Base-by-base conservation (phyloP, 2,113 vertebrate genomes). In the Lethenteron reissneri region DNA sequence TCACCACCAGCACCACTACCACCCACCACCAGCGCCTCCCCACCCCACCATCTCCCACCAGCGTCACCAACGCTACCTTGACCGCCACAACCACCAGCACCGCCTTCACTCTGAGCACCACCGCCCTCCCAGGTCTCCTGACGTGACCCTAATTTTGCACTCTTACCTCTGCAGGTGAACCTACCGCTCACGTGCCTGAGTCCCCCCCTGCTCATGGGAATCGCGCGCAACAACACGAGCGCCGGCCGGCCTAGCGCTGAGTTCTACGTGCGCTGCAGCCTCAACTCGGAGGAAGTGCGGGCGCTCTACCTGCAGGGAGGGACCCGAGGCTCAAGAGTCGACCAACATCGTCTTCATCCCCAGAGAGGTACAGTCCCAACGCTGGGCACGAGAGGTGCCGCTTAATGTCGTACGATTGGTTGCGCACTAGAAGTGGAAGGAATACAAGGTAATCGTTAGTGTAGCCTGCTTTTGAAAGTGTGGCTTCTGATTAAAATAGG, bases 191-290 rank as follows among this genome's bases (percentile, higher is more conserved):
- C 73, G 8, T 81, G 75, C 69, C 81, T 94, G 3, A 83, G 83
- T 25, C 76, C 79, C 10, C 87, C 89, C 0, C 3, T 84, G 70
- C 79, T 94, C 14, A 76, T 94, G 79, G 89, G 89, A 15, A 79
- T 94, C 0, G 88, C 85, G 10, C 75, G 87, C 41, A 94, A 94
- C 58, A 82, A 90, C 81, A 87, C 84, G 74, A 90, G 87, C 1
- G 85, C 86, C 0, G 86, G 87, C 69, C 76, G 88, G 6, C 85
- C 87, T 7, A 90, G 88, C 56, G 87, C 85, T 0, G 88, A 90
- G 78, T 92, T 92, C 78, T 86, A 81, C 2, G 78, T 90, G 76
- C 84, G 83, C 88, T 92, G 88, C 78, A 83, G 80, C 17, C 75
- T 90, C 76, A 83, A 78, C 1, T 84, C 81, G 56, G 81, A 85